phyloP scores from a whole-genome alignment of 1,140 invertebrate genomes.

The Uloborus diversus region DNA sequence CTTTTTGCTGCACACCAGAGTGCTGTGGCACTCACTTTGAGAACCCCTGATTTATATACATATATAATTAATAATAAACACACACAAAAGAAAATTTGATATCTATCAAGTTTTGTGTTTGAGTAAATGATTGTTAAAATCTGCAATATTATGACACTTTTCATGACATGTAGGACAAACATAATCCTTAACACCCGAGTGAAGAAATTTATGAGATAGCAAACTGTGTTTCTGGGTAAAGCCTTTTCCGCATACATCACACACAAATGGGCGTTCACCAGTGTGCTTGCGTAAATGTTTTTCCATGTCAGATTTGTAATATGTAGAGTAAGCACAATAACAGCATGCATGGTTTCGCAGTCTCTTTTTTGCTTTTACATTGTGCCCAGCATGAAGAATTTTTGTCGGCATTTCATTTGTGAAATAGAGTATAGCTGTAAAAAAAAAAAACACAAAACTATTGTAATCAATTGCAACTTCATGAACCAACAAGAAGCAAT shows the following conservation, averaged over 20 bases:
- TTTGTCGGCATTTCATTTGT: no score
- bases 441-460: not conserved
- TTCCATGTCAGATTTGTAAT: not conserved
- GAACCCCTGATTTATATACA: not conserved
- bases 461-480: not conserved
- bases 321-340: slow-evolving; percentile 20
- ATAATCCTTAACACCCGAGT: slow-evolving; percentile 1
- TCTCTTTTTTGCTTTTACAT: not conserved
- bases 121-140: not conserved
- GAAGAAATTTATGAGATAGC: slow-evolving; percentile 71
- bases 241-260: slow-evolving; percentile 66
- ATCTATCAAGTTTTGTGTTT: not conserved
- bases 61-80: not conserved
- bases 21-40: no score
- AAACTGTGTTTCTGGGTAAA: slow-evolving; percentile 67
- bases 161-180: not conserved
- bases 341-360: slow-evolving; percentile 53
- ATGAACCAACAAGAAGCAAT: no score
- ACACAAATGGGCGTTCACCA: slow-evolving; percentile 64
- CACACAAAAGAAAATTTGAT: not conserved
- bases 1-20: no score
- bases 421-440: not conserved
- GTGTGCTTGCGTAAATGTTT: slow-evolving; percentile 6
- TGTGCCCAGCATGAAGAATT: no score
- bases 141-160: not conserved